Evolutionary conservation across 2,888 invertebrate species (phyloP).

Genomic region (Pelosia muscerda): DNA sequence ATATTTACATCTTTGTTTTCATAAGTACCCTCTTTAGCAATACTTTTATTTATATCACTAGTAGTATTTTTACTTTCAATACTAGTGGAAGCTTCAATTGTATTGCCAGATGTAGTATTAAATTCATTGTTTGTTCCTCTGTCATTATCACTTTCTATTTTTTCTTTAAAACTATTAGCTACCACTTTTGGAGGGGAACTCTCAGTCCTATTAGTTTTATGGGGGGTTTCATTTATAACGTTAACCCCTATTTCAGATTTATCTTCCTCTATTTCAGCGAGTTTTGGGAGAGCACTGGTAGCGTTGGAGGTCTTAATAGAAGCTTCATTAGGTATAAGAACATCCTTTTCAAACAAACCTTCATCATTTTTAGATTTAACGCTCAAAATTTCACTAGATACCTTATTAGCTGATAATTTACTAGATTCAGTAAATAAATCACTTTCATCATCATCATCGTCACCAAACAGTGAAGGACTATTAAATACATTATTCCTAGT

Average conservation of each 20-base stretch:
- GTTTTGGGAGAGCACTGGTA: background rate
- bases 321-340: background rate
- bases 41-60: background rate
- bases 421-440: constrained; percentile 46
- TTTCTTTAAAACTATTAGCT: background rate
- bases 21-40: background rate
- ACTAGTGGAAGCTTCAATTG: constrained; percentile 23
- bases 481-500: constrained; percentile 36
- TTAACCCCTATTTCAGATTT: background rate
- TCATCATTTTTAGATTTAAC: background rate
- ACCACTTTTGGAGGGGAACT: background rate
- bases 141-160: background rate
- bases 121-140: background rate
- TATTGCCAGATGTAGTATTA: constrained; percentile 11
- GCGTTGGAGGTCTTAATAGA: background rate
- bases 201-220: background rate
- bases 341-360: background rate
- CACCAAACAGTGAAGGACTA: constrained; percentile 66
- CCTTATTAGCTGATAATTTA: constrained; percentile 17
- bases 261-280: background rate
- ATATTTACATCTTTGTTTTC: background rate
- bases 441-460: constrained; percentile 62
- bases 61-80: constrained; percentile 20
- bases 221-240: background rate
- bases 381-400: background rate